Evolutionary conservation across 92 coral and sea anemone species (phyloP), one percentile per base, ranked within the genome.

Genomic region (Siderastrea radians): DNA sequence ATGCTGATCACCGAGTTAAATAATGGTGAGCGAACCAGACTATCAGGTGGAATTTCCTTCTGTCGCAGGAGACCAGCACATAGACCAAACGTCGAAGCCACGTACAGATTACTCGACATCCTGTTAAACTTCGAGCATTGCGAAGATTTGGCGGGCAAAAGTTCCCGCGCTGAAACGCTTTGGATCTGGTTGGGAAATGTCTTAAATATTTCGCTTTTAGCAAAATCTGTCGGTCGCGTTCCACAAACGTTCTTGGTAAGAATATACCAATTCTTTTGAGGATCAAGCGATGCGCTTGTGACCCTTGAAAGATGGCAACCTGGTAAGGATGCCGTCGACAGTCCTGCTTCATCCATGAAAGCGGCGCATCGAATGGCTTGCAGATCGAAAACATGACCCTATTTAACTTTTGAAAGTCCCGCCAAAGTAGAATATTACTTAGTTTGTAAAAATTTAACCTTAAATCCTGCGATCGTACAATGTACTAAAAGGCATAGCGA

Each of bases 241-340:
- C 92, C 92, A 45, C 92, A 89, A 2, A 84, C 12, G 1, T 65
- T 49, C 54, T 82, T 89, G 17, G 87, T 57, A 1, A 88, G 19
- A 9, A 69, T 51, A 88, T 81, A 88, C 91, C 87, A 88, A 26
- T 64, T n/a, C 77, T 81, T 80, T 46, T 73, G 15, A n/a, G 87
- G 82, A 48, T 75, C 83, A 61, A 88, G 84, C 15, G 74, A 60
- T 14, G 65, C 82, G 45, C 80, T 84, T 7, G 75, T 46, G 17
- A 88, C 87, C 77, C 78, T 48, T 17, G 58, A 46, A 46, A 75
- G 49, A 15, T 26, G 38, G 38, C 38, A 26, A 26, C 38, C 38
- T 26, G 38, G 38, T 26, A 26, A 26, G 38, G 38, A 26, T 26
- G 38, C 38, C 38, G 38, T 26, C 38, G 38, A 26, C 38, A 26